Evolutionary conservation across 2,888 invertebrate genomes (phyloP), one percentile per base, ranked within the genome.

Genomic region (Dryococelus australis): DNA sequence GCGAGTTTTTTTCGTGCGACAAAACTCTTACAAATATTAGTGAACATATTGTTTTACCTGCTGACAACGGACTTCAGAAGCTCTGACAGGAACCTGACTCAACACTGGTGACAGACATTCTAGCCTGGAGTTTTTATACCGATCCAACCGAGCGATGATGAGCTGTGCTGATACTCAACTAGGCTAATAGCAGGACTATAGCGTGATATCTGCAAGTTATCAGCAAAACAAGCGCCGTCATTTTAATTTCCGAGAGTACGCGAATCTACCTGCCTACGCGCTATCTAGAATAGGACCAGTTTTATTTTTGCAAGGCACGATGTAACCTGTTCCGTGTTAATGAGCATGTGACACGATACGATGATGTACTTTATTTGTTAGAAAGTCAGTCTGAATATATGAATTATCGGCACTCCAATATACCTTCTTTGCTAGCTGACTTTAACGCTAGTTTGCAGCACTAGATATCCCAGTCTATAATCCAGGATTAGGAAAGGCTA

Each of bases 281-380:
- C 65, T 65, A 65, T 65, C 65, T 65, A 51, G 13, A 65, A n/a
- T 20, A 24, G 65, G 65, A 20, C 65, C 20, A 65, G 65, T 65
- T 65, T 65, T 65, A 65, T 65, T 65, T 65, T 65, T 65, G 65
- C 65, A n/a, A 65, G 65, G 24, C 10, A 65, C 65, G 65, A 65
- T 65, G 65, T 65, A 65, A 65, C 65, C 65, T n/a, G 65, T 65
- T 65, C 65, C n/a, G n/a, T 65, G 65, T 65, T 65, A 65, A 65
- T 65, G 65, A 65, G n/a, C 65, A 0, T 65, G 65, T 24, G n/a
- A n/a, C 24, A 24, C 20, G 65, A 65, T 65, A 65, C 65, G 65
- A 16, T 65, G 8, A 20, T 65, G n/a, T 65, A 16, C 65, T 65
- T 65, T 65, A 65, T 65, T 65, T 16, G 65, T n/a, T 20, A 16